Evolutionary conservation across 2,113 vertebrate genomes (phyloP).

Genomic region (Takifugu bimaculatus): DNA sequence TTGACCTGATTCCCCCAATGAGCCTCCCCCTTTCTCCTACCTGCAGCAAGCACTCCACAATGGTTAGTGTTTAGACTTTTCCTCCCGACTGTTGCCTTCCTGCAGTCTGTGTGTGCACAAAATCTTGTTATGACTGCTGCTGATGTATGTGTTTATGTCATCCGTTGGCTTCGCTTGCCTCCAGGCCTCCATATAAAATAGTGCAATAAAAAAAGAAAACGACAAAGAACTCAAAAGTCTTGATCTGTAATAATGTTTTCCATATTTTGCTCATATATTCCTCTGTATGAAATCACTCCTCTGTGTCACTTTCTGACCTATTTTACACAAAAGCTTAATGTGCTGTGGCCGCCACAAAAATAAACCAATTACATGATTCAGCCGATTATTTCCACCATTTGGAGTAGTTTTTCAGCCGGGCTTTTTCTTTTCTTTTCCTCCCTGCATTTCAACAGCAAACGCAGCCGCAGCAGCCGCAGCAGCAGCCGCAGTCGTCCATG

Average conservation of each 20-base stretch:
- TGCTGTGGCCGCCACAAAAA: slow-evolving; percentile 10
- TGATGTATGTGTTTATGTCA: slow-evolving; percentile 21
- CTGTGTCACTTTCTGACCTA: neutral
- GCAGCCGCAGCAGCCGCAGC: slow-evolving; percentile 31
- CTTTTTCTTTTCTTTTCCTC: slow-evolving; percentile 1
- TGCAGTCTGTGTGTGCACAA: slow-evolving; percentile 29
- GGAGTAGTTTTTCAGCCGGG: neutral
- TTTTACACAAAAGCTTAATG: slow-evolving; percentile 19
- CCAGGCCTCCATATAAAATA: neutral
- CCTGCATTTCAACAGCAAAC: slow-evolving; percentile 41
- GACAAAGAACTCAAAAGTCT: neutral
- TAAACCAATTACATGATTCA: slow-evolving; percentile 17
- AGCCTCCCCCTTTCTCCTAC: slow-evolving; percentile 71
- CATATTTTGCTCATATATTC: neutral
- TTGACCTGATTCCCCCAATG: slow-evolving; percentile 74
- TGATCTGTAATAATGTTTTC: neutral
- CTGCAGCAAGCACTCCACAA: slow-evolving; percentile 76
- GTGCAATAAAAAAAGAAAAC: slow-evolving; percentile 1
- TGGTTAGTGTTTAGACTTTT: slow-evolving; percentile 73
- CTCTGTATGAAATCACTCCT: neutral
- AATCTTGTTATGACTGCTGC: slow-evolving; percentile 22
- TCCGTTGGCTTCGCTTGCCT: neutral
- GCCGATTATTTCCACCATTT: neutral
- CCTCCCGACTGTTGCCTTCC: slow-evolving; percentile 38
- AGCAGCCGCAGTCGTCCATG: slow-evolving; percentile 30